Evolutionary conservation across 2,113 vertebrate species (phyloP).

Genomic region (Tetraodon nigroviridis): DNA sequence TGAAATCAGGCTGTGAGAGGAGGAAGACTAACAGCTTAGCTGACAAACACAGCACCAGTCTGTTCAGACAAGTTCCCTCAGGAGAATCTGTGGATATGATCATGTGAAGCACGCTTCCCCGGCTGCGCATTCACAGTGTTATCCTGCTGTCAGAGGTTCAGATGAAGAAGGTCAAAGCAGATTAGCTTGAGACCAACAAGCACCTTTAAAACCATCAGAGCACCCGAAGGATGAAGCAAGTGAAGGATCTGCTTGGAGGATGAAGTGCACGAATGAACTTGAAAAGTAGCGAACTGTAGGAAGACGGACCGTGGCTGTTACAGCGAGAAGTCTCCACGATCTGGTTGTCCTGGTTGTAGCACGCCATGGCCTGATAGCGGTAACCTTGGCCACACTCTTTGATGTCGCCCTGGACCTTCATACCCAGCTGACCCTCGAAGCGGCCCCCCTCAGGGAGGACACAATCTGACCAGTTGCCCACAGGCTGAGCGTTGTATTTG

Average conservation of each 20-base stretch:
- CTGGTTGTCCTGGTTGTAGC: constrained; percentile 90
- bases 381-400: constrained; percentile 97
- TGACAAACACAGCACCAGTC: no score
- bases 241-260: not conserved
- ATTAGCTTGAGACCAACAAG: no score
- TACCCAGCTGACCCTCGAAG: constrained; percentile 79
- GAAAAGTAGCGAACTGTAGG: not conserved
- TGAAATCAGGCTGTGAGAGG: no score
- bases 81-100: no score
- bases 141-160: no score
- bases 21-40: no score
- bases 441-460: constrained; percentile 86
- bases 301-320: constrained; percentile 89
- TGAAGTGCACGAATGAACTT: no score
- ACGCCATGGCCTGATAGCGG: constrained; percentile 94
- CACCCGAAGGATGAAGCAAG: not conserved
- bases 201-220: not conserved
- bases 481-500: constrained; percentile 92
- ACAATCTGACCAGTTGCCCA: constrained; percentile 98
- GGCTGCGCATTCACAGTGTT: no score
- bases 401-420: constrained; percentile 87
- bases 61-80: no score
- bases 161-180: no score
- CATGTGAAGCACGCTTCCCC: no score
- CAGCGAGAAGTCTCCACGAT: constrained; percentile 92